Conservation (phyloP, 2,888 invertebrate species). For the Acholoe squamosa region DNA sequence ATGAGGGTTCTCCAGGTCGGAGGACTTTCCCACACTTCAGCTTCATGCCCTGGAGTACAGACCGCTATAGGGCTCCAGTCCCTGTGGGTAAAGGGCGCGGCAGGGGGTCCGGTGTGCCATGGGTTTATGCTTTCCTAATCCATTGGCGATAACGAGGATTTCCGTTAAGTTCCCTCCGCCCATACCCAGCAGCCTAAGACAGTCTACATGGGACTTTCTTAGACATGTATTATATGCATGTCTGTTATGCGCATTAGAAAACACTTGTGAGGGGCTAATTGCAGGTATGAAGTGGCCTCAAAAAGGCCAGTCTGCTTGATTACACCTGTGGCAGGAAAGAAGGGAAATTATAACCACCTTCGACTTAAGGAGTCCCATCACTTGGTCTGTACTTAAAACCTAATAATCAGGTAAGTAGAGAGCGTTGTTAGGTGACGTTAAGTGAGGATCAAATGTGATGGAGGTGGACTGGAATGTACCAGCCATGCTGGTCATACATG, state of each 20-base stretch:
- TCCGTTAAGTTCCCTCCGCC: not conserved
- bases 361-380: not conserved
- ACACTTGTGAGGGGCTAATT: not conserved
- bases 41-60: not conserved
- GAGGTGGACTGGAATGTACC: not conserved
- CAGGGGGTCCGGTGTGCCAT: not conserved
- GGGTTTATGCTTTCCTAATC: slow-evolving; percentile 13
- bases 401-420: not conserved
- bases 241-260: not conserved
- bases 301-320: not conserved
- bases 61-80: not conserved
- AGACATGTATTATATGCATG: not conserved
- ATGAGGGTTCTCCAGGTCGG: not conserved
- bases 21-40: slow-evolving; percentile 17
- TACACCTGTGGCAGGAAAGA: slow-evolving; percentile 3
- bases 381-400: not conserved
- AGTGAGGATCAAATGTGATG: not conserved
- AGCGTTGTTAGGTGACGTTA: not conserved
- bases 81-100: not conserved
- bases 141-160: slow-evolving; percentile 18
- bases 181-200: not conserved
- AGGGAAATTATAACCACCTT: not conserved
- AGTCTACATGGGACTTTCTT: not conserved
- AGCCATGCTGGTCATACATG: not conserved
- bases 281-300: not conserved